Conservation (phyloP, 2,113 vertebrate genomes). For the Reinhardtius hippoglossoides region DNA sequence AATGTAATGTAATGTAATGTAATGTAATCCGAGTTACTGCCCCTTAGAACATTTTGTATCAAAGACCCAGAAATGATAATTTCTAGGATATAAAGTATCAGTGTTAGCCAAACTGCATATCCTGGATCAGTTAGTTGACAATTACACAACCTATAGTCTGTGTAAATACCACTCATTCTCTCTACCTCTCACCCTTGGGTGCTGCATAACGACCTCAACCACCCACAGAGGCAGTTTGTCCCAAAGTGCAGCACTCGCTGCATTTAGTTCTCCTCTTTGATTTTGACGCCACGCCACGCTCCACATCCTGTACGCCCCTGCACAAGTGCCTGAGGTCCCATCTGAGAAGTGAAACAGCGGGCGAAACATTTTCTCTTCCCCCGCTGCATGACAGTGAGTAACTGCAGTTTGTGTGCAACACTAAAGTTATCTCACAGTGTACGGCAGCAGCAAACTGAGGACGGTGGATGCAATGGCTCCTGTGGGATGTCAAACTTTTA, state of each 20-base stretch:
- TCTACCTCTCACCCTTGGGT: not conserved
- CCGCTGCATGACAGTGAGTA: not conserved
- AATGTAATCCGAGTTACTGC: not conserved
- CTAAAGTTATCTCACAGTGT: not conserved
- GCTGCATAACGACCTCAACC: slow-evolving; percentile 37
- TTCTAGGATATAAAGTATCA: not conserved
- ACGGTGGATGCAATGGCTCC: too few species aligned
- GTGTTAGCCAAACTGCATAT: not conserved
- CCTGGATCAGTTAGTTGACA: slow-evolving; percentile 1
- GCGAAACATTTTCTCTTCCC: slow-evolving; percentile 22
- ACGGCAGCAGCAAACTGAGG: not conserved
- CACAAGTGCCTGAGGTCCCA: slow-evolving; percentile 13
- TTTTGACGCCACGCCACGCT: slow-evolving; percentile 21
- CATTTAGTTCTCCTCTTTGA: not conserved
- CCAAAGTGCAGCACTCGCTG: not conserved
- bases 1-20: too few species aligned
- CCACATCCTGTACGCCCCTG: slow-evolving; percentile 69
- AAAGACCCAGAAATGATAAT: not conserved
- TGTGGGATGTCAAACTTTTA: too few species aligned
- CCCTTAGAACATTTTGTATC: not conserved
- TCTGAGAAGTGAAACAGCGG: slow-evolving; percentile 45
- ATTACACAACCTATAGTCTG: too few species aligned
- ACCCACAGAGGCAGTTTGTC: slow-evolving; percentile 30
- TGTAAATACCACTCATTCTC: too few species aligned
- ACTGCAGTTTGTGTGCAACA: not conserved